Conservation (phyloP, 2,113 vertebrate species). For the Accipiter virgatus region DNA sequence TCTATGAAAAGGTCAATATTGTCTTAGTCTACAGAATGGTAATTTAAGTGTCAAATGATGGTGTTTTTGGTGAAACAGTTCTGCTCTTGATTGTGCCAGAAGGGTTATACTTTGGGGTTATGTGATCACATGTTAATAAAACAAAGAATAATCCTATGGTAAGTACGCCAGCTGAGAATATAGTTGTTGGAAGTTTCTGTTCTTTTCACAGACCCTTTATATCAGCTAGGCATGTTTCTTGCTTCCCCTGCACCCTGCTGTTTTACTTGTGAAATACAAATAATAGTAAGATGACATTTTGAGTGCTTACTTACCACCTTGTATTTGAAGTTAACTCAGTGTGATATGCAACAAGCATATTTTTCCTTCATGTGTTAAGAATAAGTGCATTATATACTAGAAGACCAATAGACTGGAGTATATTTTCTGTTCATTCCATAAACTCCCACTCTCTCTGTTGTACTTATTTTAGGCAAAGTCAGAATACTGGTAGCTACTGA, state of each 20-base stretch:
- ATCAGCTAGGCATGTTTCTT: not conserved
- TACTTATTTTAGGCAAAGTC: slow-evolving; percentile 79
- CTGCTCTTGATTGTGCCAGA: not conserved
- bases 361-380: not conserved
- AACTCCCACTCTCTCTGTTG: not conserved
- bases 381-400: not conserved
- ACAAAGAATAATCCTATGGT: not conserved
- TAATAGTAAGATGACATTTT: not conserved
- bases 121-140: not conserved
- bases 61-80: not conserved
- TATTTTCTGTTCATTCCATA: not conserved
- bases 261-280: not conserved
- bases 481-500: slow-evolving; percentile 94
- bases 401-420: not conserved
- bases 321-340: not conserved
- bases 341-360: not conserved
- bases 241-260: not conserved
- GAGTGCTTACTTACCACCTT: not conserved
- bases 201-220: not conserved
- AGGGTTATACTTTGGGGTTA: not conserved
- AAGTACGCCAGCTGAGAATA: not conserved
- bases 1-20: not conserved
- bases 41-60: not conserved
- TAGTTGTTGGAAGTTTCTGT: not conserved
- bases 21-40: not conserved